Percentiles rank a stretch among this genome's conserved stretches.
These are phyloP conservation scores for Sparidentex hasta DNA, from an alignment of 2,797 vertebrate species.

Conservation along the genomic window DNA sequence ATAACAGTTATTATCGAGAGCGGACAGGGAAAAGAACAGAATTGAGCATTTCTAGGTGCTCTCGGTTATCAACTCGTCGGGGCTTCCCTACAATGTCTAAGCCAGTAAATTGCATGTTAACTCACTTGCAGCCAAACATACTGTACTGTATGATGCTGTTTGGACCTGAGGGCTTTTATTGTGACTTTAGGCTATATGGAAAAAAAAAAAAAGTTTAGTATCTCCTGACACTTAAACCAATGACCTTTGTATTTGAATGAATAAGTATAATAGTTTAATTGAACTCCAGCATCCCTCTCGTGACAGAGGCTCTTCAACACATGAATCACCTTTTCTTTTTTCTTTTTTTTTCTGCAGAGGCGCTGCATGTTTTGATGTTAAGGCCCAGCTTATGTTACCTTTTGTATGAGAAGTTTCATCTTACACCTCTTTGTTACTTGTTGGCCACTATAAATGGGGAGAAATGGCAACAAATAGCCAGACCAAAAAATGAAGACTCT, in stretches of 20 bases:
- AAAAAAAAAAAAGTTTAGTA: too few relatives aligned
- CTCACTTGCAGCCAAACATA: too few relatives aligned
- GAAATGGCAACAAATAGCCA: constrained; percentile 5
- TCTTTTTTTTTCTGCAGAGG: neutral
- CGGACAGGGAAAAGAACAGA: too few relatives aligned
- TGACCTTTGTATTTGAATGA: neutral
- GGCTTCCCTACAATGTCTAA: too few relatives aligned
- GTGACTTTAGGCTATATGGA: too few relatives aligned
- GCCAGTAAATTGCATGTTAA: too few relatives aligned
- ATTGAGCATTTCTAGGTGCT: too few relatives aligned
- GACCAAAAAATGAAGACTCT: constrained; percentile 21
- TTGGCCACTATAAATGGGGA: constrained; percentile 64
- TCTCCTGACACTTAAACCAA: too few relatives aligned
- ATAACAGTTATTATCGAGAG: too few relatives aligned
- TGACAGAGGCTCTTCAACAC: neutral
- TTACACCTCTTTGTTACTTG: constrained; percentile 48
- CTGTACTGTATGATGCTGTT: too few relatives aligned
- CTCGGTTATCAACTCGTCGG: too few relatives aligned
- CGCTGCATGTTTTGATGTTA: neutral
- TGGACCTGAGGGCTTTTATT: too few relatives aligned
- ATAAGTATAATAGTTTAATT: neutral
- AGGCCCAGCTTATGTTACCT: constrained; percentile 59
- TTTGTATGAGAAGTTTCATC: constrained; percentile 51
- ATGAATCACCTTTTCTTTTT: neutral
- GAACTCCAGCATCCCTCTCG: neutral